Conservation (phyloP, 1,140 invertebrate species). For the Drosophila sulfurigaster region DNA sequence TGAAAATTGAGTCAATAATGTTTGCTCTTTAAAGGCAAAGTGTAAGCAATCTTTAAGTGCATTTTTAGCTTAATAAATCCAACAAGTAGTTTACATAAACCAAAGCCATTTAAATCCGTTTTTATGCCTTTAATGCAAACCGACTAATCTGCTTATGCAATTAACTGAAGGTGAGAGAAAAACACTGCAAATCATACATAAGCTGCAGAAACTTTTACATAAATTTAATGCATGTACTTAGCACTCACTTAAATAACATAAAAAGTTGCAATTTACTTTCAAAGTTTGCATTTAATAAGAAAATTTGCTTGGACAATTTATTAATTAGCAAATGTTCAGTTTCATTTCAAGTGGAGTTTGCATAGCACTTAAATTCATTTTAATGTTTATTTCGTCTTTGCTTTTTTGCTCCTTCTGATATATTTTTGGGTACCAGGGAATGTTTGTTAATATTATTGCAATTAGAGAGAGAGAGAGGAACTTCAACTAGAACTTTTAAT, state of each 20-base stretch:
- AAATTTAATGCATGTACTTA: background rate
- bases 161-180: background rate
- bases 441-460: no score
- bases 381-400: no score
- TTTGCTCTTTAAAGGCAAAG: background rate
- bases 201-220: background rate
- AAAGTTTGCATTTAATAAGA: no score
- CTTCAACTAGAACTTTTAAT: conserved; percentile 5
- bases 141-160: background rate
- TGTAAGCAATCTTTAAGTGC: background rate
- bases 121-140: background rate
- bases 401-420: no score
- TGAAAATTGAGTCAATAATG: background rate
- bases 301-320: no score
- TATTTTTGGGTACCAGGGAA: no score
- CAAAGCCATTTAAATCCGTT: background rate
- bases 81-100: background rate
- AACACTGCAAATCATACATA: background rate
- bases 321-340: no score
- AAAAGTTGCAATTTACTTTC: no score
- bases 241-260: background rate
- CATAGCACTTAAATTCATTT: no score
- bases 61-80: no score
- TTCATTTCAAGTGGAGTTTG: no score
- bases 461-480: background rate